phyloP scores from a whole-genome alignment of 2,797 vertebrate species.

The Sebastes goodei region DNA sequence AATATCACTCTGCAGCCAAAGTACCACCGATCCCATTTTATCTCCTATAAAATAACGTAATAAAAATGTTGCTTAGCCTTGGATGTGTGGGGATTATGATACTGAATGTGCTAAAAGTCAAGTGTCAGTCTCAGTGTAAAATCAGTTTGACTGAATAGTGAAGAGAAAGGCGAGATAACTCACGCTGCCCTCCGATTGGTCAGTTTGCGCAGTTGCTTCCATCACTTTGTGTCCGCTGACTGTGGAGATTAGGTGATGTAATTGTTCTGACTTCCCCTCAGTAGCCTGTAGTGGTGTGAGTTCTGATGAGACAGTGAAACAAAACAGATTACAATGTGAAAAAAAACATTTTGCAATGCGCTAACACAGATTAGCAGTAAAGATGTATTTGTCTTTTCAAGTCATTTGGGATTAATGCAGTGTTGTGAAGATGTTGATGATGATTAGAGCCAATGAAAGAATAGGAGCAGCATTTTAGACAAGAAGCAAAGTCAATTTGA shows the following conservation, averaged over 20 bases:
- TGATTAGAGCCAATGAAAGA: not conserved
- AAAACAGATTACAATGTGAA: constrained; percentile 20
- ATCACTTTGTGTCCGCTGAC: constrained; percentile 55
- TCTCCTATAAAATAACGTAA: not conserved
- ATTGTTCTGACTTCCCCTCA: constrained; percentile 68
- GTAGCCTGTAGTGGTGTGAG: constrained; percentile 50
- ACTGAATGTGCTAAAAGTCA: not conserved
- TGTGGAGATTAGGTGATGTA: constrained; percentile 61
- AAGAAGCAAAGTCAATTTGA: not conserved
- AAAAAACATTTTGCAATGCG: constrained; percentile 13
- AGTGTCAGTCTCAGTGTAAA: not conserved
- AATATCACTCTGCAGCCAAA: not conserved
- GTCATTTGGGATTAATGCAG: not conserved
- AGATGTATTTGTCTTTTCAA: not conserved
- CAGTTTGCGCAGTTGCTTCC: constrained; percentile 41
- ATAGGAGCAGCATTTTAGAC: not conserved
- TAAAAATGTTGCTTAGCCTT: not conserved
- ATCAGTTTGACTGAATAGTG: constrained; percentile 17
- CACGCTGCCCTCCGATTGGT: constrained; percentile 48
- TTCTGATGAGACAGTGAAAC: constrained; percentile 43
- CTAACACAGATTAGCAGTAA: not conserved
- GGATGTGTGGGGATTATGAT: not conserved
- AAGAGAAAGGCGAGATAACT: constrained; percentile 13
- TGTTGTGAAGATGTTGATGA: not conserved
- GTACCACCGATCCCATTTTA: not conserved